Evolutionary conservation across 2,797 vertebrate species (phyloP).

Genomic region (Rhynchonycteris naso): DNA sequence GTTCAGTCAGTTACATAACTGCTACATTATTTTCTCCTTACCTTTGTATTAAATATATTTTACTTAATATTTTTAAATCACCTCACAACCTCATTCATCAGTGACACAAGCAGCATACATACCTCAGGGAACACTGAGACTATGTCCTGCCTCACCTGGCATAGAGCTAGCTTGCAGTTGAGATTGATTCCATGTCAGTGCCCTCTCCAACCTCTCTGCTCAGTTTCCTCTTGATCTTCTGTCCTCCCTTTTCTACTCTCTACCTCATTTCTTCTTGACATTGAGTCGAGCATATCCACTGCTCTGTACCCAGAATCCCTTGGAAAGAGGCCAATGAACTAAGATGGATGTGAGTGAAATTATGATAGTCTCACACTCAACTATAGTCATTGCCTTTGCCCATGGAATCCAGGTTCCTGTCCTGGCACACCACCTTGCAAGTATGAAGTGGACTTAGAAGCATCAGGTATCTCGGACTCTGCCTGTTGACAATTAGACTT

Average conservation of each 20-base stretch:
- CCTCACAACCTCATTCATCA: background rate
- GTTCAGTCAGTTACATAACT: background rate
- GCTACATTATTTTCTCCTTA: background rate
- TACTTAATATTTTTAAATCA: background rate
- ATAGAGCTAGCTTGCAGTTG: background rate
- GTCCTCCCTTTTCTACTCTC: background rate
- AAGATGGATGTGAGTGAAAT: background rate
- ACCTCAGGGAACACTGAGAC: background rate
- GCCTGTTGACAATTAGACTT: background rate
- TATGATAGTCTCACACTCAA: fast-evolving
- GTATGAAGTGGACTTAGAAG: background rate
- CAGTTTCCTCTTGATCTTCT: background rate
- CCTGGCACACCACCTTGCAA: background rate
- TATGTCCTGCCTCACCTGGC: background rate
- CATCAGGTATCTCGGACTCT: background rate
- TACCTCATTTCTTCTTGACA: no score
- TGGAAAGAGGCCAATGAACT: background rate
- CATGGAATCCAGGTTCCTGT: fast-evolving
- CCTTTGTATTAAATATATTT: background rate
- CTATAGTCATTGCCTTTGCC: background rate
- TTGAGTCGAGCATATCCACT: background rate
- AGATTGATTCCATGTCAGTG: background rate
- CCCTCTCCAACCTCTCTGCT: background rate
- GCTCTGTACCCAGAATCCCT: background rate
- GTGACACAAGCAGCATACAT: background rate